Conservation (phyloP, 2,888 invertebrate species). For the Drosophila melanocephala region DNA sequence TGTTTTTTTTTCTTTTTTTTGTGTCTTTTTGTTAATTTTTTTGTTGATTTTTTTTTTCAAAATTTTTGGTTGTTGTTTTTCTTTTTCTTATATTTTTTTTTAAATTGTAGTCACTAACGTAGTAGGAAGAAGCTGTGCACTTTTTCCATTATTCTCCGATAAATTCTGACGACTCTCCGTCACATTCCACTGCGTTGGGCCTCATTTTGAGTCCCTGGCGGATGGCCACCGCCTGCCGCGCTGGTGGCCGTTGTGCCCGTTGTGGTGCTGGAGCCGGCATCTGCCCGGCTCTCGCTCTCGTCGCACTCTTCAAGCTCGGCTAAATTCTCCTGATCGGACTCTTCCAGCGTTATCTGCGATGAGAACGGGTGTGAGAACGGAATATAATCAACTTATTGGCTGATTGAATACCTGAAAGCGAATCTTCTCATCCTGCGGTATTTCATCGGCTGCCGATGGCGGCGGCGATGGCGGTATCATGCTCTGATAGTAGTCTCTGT, state of each 20-base stretch:
- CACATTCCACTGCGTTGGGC: conserved; percentile 91
- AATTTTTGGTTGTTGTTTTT: conserved; percentile 46
- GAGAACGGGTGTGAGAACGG: not conserved
- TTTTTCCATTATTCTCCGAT: conserved; percentile 95
- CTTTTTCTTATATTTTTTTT: conserved; percentile 40
- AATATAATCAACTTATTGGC: not conserved
- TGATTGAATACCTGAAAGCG: conserved; percentile 88
- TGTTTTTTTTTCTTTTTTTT: conserved; percentile 40
- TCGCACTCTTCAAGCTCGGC: conserved; percentile 89
- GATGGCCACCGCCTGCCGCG: conserved; percentile 66
- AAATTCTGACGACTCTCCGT: conserved; percentile 96
- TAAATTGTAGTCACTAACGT: conserved; percentile 87
- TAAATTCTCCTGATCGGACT: conserved; percentile 86
- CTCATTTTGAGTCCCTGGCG: conserved; percentile 87
- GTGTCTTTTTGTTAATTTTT: conserved; percentile 49
- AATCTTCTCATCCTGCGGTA: conserved; percentile 89
- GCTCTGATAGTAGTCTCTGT: conserved; percentile 98
- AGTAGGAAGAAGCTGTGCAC: conserved; percentile 95
- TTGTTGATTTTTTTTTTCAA: conserved; percentile 33
- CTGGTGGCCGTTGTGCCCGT: conserved; percentile 57
- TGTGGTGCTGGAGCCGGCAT: conserved; percentile 67
- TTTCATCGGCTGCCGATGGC: conserved; percentile 87
- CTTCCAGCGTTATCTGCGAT: conserved; percentile 92
- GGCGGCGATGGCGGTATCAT: conserved; percentile 98
- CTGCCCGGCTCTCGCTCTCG: conserved; percentile 83